Evolutionary conservation across 2,797 vertebrate genomes (phyloP).

Genomic region (Paratrypauchen microcephalus): DNA sequence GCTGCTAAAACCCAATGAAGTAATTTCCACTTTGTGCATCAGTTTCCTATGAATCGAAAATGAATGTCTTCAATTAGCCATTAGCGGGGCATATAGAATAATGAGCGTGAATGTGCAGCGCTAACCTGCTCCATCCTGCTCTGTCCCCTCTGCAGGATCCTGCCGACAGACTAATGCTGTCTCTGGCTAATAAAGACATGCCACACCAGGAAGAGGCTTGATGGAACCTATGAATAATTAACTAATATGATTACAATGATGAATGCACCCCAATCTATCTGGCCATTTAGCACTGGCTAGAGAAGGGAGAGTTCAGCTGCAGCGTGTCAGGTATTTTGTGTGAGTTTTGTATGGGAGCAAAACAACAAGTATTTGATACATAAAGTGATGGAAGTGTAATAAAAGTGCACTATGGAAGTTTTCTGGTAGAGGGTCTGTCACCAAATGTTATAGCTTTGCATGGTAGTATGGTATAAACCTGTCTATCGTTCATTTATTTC

Average conservation of each 20-base stretch:
- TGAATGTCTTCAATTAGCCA: conserved; percentile 62
- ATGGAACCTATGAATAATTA: conserved; percentile 79
- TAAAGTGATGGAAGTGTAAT: conserved; percentile 5
- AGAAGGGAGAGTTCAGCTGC: conserved; percentile 45
- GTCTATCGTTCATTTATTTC: too few relatives aligned
- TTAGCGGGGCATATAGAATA: conserved; percentile 59
- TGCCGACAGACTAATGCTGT: conserved; percentile 63
- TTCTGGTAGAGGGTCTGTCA: too few relatives aligned
- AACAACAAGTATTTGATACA: conserved; percentile 30
- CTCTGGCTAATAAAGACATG: conserved; percentile 68
- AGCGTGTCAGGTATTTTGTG: conserved; percentile 52
- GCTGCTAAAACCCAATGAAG: conserved; percentile 28
- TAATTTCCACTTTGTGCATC: conserved; percentile 41
- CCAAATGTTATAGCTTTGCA: too few relatives aligned
- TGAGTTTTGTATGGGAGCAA: conserved; percentile 55
- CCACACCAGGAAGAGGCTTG: conserved; percentile 74
- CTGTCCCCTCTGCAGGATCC: conserved; percentile 57
- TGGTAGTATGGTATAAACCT: too few relatives aligned
- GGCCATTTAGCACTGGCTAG: conserved; percentile 64
- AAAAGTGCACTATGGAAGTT: too few relatives aligned
- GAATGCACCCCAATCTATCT: conserved; percentile 72
- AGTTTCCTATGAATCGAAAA: conserved; percentile 52
- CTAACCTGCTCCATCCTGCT: conserved; percentile 53
- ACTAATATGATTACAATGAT: conserved; percentile 79
- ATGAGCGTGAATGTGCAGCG: conserved; percentile 46